Base-by-base conservation (phyloP, 64 coral and sea anemone species). In the Pocillopora damicornis region DNA sequence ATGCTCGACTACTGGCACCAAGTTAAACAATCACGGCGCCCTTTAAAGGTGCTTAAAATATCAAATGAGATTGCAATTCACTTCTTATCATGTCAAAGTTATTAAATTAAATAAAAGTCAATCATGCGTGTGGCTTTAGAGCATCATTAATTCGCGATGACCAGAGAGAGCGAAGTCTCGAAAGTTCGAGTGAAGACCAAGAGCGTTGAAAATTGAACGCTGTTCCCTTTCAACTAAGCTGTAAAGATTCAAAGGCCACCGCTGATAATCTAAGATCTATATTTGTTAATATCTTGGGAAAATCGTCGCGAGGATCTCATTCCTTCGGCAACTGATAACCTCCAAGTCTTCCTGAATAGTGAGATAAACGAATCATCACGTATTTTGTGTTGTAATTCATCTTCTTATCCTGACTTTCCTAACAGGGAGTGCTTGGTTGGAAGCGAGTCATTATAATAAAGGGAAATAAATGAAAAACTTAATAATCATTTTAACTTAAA, bases 41-140 rank as follows among this genome's bases (percentile, higher is more conserved):
- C 80, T 82, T 35, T 42, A 66, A 20, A 82, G 65, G 61, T 85
- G 61, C 81, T 81, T 81, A 85, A 85, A 69, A 85, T 72, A 72
- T 85, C 81, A 57, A 72, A 82, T 82, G 81, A 71, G 81, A 45
- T 68, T 58, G 42, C 37, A 72, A 85, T 57, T 73, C 36, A 12
- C 67, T 58, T 15, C 64, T 56, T 18, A 85, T 72, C 37, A 18
- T 72, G 67, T 37, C 65, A 38, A 57, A 22, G 26, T 37, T 56
- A 72, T 58, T 71, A 42, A 51, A 51, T 51, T 51, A 51, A 51
- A 82, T 10, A 23, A 77, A 56, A 82, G 63, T 85, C 81, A 85
- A 18, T 72, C 63, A 85, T 36, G 81, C 37, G 81, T 72, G 64
- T 72, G 51, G 12, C 12, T 58, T 85, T 42, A 57, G 5, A 11